Conservation (phyloP, 2,888 invertebrate species). For the Eudasyphora cyanicolor region DNA sequence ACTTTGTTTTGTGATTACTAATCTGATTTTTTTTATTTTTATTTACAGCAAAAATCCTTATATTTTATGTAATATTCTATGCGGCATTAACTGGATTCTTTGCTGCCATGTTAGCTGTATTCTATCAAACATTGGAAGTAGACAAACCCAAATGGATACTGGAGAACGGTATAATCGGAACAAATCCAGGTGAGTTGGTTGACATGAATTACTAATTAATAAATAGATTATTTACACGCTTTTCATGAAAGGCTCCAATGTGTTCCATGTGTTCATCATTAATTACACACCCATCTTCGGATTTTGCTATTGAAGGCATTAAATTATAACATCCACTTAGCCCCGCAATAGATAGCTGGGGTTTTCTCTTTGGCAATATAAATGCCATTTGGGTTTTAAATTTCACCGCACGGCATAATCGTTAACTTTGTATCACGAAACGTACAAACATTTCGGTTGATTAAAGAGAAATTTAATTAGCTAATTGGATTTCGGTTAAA, state of each 20-base stretch:
- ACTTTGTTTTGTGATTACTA: slow-evolving; percentile 21
- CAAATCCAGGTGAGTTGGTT: slow-evolving; percentile 92
- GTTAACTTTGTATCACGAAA: slow-evolving; percentile 49
- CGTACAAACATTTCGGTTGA: neutral
- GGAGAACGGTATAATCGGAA: slow-evolving; percentile 92
- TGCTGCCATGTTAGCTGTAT: slow-evolving; percentile 95
- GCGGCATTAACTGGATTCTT: slow-evolving; percentile 95
- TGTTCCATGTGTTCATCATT: neutral
- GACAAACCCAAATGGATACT: slow-evolving; percentile 94
- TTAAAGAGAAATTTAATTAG: slow-evolving; percentile 70
- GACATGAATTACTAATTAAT: neutral
- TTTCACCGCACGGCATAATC: slow-evolving; percentile 12
- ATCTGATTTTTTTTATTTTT: slow-evolving; percentile 40
- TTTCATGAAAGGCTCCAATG: no score
- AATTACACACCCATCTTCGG: neutral
- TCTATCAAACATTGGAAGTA: slow-evolving; percentile 93
- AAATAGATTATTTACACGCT: neutral
- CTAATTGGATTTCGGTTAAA: slow-evolving; percentile 71
- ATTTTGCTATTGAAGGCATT: neutral
- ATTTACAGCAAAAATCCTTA: slow-evolving; percentile 93
- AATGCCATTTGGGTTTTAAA: neutral
- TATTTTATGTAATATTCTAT: slow-evolving; percentile 98
- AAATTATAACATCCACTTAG: no score
- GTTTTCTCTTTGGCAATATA: neutral
- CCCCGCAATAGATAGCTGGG: neutral